Percentiles rank a stretch among this genome's conserved stretches.
Evolutionary conservation across 92 coral and sea anemone species (phyloP).

Genomic region (Anthopleura xanthogrammica): DNA sequence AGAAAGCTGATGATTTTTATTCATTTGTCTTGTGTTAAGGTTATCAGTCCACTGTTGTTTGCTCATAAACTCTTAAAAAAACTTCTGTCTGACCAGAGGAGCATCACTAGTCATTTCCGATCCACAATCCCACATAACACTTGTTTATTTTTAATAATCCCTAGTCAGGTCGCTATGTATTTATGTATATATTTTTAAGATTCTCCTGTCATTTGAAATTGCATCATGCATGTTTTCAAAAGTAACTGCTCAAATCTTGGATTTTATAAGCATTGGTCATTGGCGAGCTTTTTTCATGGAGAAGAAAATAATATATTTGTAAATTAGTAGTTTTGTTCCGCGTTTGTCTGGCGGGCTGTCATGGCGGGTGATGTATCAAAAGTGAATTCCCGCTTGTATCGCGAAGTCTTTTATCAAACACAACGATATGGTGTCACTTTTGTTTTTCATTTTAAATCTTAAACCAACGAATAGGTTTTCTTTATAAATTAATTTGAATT

Average conservation of each 20-base stretch:
- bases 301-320: too few relatives aligned
- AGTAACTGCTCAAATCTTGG: too few relatives aligned
- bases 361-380: too few relatives aligned
- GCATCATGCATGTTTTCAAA: background rate
- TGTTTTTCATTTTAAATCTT: background rate
- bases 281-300: too few relatives aligned
- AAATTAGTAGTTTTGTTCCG: too few relatives aligned
- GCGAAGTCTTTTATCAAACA: background rate
- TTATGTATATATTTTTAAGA: background rate
- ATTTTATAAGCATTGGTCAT: too few relatives aligned
- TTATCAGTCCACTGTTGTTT: background rate
- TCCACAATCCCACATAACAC: background rate
- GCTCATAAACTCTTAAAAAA: background rate
- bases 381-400: too few relatives aligned
- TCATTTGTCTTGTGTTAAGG: background rate
- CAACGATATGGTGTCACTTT: background rate
- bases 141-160: conserved; percentile 8
- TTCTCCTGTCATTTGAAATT: background rate
- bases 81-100: background rate
- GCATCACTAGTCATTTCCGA: background rate
- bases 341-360: too few relatives aligned
- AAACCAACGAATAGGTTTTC: background rate
- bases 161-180: background rate
- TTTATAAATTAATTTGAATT: background rate
- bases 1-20: background rate